Percentiles rank a stretch among this genome's conserved stretches.
Conservation (phyloP, 92 coral and sea anemone genomes). For the Parazoanthus darwini region DNA sequence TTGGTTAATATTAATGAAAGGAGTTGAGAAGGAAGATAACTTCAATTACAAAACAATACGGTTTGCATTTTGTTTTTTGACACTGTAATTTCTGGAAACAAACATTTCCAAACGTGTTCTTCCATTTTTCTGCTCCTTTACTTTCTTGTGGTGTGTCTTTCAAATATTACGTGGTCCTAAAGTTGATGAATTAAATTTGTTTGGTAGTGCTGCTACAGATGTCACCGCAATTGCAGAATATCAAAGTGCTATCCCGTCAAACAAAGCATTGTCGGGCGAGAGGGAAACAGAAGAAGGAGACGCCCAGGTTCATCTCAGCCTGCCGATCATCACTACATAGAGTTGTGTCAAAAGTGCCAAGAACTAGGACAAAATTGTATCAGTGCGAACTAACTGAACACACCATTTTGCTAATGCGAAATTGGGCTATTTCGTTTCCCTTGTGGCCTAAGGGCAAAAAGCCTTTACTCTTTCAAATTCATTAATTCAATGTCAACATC, state of each 20-base stretch:
- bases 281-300: neutral
- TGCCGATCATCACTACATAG: conserved; percentile 15
- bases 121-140: too few species aligned
- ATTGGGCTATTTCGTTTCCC: too few species aligned
- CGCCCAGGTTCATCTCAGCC: neutral
- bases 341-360: conserved; percentile 7
- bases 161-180: neutral
- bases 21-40: neutral
- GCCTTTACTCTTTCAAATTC: too few species aligned
- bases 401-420: neutral
- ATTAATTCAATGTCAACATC: too few species aligned
- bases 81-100: neutral
- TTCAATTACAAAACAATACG: too few species aligned
- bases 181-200: conserved; percentile 48
- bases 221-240: neutral
- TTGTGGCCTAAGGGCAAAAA: too few species aligned
- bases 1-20: neutral
- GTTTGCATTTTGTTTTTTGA: neutral
- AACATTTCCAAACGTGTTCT: too few species aligned
- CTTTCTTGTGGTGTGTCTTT: neutral
- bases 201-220: conserved; percentile 6
- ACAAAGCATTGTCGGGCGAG: neutral
- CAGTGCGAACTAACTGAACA: neutral
- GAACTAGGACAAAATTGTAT: neutral
- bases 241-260: conserved; percentile 31